Conservation (phyloP, 2,113 vertebrate species). For the Sorex araneus region DNA sequence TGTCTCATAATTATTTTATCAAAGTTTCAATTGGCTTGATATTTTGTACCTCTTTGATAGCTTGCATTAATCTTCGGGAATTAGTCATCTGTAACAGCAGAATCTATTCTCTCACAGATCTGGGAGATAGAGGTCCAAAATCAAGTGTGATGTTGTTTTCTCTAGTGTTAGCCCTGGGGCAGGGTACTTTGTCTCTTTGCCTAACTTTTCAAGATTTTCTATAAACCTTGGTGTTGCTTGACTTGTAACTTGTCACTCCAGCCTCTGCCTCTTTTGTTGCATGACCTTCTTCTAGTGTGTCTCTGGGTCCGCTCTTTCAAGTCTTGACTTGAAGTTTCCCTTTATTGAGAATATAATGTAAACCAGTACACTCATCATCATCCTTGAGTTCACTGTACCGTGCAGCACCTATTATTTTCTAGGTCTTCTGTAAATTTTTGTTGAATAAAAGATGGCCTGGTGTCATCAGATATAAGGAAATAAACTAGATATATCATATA, state of each 20-base stretch:
- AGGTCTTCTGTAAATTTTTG: conserved; percentile 14
- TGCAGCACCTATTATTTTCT: not conserved
- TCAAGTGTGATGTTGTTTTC: not conserved
- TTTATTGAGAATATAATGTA: conserved; percentile 1
- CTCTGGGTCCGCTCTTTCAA: not conserved
- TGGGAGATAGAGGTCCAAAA: not conserved
- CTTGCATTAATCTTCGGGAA: conserved; percentile 5
- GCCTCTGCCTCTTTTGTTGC: not conserved
- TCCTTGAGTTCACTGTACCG: conserved; percentile 1
- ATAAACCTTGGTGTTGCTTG: not conserved
- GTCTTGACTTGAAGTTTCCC: not conserved
- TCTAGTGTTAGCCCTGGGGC: not conserved
- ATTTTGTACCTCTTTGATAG: not conserved
- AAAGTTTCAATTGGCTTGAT: not conserved
- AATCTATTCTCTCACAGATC: not conserved
- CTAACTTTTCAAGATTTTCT: not conserved
- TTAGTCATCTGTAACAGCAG: not conserved
- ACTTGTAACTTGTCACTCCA: not conserved
- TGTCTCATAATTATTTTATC: conserved; percentile 39
- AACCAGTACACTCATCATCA: not conserved
- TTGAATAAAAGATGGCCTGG: not conserved
- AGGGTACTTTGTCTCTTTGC: not conserved
- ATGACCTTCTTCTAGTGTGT: not conserved
- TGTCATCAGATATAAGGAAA: not conserved
- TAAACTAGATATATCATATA: not conserved